These are phyloP conservation scores for Archaeoteleia sp. DNA, from an alignment of 2,888 invertebrate genomes.

Conservation along the genomic window DNA sequence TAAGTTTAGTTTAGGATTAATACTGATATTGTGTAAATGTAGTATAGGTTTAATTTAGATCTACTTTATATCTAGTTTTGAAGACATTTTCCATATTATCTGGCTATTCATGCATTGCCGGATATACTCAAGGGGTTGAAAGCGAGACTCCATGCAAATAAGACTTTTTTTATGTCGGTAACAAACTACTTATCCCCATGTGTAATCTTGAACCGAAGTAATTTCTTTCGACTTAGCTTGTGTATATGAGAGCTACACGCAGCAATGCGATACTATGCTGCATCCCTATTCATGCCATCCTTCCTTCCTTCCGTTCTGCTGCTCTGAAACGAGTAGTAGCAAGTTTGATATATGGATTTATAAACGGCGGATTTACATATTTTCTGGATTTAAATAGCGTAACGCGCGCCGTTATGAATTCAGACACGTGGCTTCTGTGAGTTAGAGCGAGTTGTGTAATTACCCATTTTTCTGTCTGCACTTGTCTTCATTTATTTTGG, in stretches of 20 bases:
- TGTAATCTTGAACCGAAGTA: too few relatives aligned
- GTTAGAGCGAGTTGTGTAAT: background rate
- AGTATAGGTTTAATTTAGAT: too few relatives aligned
- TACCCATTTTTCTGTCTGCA: background rate
- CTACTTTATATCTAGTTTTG: too few relatives aligned
- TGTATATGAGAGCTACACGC: background rate
- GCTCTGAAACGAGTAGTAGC: slow-evolving; percentile 9
- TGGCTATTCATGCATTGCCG: too few relatives aligned
- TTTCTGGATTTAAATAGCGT: slow-evolving; percentile 58
- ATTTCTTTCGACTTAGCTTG: too few relatives aligned
- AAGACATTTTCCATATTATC: too few relatives aligned
- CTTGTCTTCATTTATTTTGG: slow-evolving; percentile 1
- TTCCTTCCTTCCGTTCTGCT: slow-evolving; percentile 15
- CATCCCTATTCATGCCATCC: slow-evolving; percentile 13
- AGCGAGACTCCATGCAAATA: too few relatives aligned
- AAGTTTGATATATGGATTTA: slow-evolving; percentile 61
- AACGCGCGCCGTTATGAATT: slow-evolving; percentile 50
- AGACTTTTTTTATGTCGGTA: too few relatives aligned
- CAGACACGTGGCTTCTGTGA: slow-evolving; percentile 54
- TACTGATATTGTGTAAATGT: too few relatives aligned
- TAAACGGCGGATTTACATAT: slow-evolving; percentile 65
- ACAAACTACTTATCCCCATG: too few relatives aligned
- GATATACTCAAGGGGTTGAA: too few relatives aligned
- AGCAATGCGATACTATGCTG: background rate
- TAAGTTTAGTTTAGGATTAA: too few relatives aligned